Base-by-base conservation (phyloP, 2,888 invertebrate genomes). In the Archips xylosteana region DNA sequence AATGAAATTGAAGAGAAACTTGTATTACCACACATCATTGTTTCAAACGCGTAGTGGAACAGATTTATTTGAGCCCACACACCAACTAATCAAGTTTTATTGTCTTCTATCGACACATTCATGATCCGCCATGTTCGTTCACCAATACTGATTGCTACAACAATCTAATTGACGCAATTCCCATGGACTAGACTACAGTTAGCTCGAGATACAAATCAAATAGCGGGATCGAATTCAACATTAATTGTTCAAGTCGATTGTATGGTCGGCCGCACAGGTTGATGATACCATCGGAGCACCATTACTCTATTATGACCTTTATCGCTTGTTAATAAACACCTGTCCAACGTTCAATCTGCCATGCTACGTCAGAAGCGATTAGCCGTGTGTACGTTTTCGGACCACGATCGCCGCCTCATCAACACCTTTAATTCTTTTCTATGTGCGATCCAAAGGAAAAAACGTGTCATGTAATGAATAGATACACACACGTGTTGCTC, bases 181-280 rank as follows among this genome's bases (percentile, higher is more conserved):
- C 88, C 89, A 90, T 89, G 88, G 85, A 84, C 79, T 81, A 76
- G 78, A 78, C 77, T 82, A 85, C 86, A 82, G 84, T 83, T 86
- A 84, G 75, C 75, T 75, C 75, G 76, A 84, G 89, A 89, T 90
- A 87, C 84, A 84, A 86, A 90, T 90, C 90, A 87, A 86, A 88
- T 88, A 90, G 84, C 89, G 87, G 88, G 86, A 88, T 89, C 85
- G 85, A 83, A 89, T 89, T 91, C 89, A 87, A 89, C 90, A 89
- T 89, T 90, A 90, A 90, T 91, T 91, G 91, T 91, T 88, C 84
- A 82, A 81, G 79, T 78, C 82, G 84, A 87, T 87, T 85, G 87
- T 85, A 81, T 81, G 51, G 65, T 71, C 54, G 57, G 65, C 70
- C 81, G 77, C 80, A 78, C 77, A 80, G 75, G 77, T 76, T 75